These are phyloP conservation scores for Drosophila ezoana DNA, from an alignment of 2,888 invertebrate genomes.

Conservation along the genomic window DNA sequence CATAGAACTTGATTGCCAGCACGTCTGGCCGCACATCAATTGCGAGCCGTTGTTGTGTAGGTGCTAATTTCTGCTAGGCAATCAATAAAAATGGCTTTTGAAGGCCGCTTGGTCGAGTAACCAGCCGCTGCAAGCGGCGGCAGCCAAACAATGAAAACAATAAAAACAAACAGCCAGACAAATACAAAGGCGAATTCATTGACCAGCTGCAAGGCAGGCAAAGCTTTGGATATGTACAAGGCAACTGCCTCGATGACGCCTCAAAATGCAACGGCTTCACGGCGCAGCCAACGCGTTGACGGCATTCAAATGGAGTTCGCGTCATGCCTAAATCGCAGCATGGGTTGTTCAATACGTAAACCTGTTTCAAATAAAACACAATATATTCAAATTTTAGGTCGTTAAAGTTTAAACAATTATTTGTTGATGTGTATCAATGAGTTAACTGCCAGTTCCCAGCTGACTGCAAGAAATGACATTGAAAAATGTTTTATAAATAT, in stretches of 20 bases:
- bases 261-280: conserved; percentile 32
- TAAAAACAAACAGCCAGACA: conserved; percentile 7
- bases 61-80: conserved; percentile 61
- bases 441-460: background rate
- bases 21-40: conserved; percentile 11
- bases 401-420: background rate
- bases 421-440: background rate
- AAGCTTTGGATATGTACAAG: conserved; percentile 62
- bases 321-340: conserved; percentile 7
- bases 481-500: too few relatives aligned
- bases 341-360: conserved; percentile 17
- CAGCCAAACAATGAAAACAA: background rate
- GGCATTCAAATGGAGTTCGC: conserved; percentile 35
- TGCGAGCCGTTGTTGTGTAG: conserved; percentile 5
- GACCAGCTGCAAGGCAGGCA: conserved; percentile 27
- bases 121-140: conserved; percentile 23
- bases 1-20: conserved; percentile 62
- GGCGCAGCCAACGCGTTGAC: conserved; percentile 17
- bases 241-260: conserved; percentile 17
- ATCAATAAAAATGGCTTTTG: conserved; percentile 60
- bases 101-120: conserved; percentile 48
- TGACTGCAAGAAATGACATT: too few relatives aligned
- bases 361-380: conserved; percentile 2
- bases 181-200: conserved; percentile 43
- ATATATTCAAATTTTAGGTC: conserved; percentile 4